These are phyloP conservation scores for Encarsia formosa DNA, from an alignment of 2,888 invertebrate genomes.

Conservation along the genomic window DNA sequence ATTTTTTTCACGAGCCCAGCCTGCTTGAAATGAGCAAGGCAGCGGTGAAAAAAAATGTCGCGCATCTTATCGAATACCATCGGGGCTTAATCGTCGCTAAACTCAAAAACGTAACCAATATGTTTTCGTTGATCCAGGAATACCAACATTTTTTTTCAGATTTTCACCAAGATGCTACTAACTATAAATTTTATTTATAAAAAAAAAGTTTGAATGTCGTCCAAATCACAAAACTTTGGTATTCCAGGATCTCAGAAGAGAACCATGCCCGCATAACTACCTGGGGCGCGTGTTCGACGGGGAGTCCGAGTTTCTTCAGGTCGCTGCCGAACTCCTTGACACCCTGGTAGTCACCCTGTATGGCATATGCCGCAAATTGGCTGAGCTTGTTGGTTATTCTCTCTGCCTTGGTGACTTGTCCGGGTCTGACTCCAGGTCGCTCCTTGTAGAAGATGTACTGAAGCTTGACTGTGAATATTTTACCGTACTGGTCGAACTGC, in stretches of 20 bases:
- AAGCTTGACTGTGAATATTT: constrained; percentile 96
- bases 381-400: constrained; percentile 85
- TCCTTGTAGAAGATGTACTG: constrained; percentile 99
- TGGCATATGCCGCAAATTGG: constrained; percentile 90
- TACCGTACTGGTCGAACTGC: constrained; percentile 98
- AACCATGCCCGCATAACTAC: constrained; percentile 45
- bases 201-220: not conserved
- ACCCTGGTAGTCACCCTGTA: constrained; percentile 89
- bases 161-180: too few relatives aligned
- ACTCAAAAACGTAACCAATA: constrained; percentile 12
- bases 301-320: constrained; percentile 86
- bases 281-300: constrained; percentile 96
- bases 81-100: constrained; percentile 15
- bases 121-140: not conserved
- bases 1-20: constrained; percentile 17
- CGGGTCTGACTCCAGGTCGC: constrained; percentile 90
- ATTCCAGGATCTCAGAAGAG: not conserved
- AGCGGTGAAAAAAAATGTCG: constrained; percentile 11
- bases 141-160: not conserved
- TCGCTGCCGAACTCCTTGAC: constrained; percentile 92
- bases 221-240: not conserved
- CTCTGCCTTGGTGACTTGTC: constrained; percentile 91
- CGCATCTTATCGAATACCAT: constrained; percentile 12
- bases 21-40: not conserved
- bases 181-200: too few relatives aligned